A percentile compares a stretch with the other conserved stretches of the same genome.
Conservation (phyloP, 2,797 vertebrate species). For the Sitta carolinensis region DNA sequence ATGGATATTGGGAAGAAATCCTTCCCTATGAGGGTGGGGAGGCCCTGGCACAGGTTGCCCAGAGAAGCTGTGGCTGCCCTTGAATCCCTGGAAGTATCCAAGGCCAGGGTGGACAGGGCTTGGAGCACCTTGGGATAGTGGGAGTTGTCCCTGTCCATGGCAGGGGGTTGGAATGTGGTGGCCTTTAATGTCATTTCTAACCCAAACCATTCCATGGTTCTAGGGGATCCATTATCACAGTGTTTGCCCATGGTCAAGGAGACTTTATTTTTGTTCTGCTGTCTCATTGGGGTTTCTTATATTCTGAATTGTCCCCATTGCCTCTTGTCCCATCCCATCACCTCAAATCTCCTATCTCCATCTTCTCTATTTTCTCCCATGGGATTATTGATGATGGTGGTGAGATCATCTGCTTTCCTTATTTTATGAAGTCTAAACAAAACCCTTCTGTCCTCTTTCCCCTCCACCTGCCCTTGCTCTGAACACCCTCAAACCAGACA, state of each 20-base stretch:
- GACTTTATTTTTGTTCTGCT: not conserved
- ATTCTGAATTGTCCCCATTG: not conserved
- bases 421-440: not conserved
- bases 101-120: rapidly evolving
- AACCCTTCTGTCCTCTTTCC: not conserved
- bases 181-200: not conserved
- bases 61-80: not conserved
- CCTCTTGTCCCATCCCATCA: not conserved
- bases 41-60: rapidly evolving
- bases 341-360: not conserved
- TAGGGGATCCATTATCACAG: not conserved
- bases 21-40: rapidly evolving
- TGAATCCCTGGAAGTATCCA: rapidly evolving
- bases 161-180: rapidly evolving
- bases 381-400: not conserved
- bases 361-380: not conserved
- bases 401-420: not conserved
- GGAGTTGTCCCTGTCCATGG: rapidly evolving
- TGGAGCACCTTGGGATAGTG: rapidly evolving
- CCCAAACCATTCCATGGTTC: not conserved
- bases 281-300: not conserved
- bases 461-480: rapidly evolving
- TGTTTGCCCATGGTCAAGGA: not conserved
- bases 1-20: not conserved
- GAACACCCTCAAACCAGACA: not conserved